A percentile compares a stretch with the other conserved stretches of the same genome.
Evolutionary conservation across 2,888 invertebrate species (phyloP).

Genomic region (Eremobia ochroleuca): DNA sequence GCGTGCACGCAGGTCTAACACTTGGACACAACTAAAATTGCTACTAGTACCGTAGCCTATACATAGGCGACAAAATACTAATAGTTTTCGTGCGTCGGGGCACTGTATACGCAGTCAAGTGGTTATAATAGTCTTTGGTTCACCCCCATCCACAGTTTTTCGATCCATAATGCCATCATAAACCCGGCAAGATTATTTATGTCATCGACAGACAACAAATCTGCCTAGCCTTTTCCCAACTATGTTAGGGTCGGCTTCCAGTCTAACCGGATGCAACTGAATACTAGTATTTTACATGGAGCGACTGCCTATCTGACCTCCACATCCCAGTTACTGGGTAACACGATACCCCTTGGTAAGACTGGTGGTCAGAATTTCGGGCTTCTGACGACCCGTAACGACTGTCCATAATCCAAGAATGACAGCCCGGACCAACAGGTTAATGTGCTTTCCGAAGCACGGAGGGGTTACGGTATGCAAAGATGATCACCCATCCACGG

Average conservation of each 20-base stretch:
- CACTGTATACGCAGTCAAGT: no score
- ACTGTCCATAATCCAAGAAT: not conserved
- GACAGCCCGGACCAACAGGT: not conserved
- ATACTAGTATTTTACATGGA: not conserved
- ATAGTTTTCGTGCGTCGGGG: no score
- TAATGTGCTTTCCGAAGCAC: not conserved
- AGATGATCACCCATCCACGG: not conserved
- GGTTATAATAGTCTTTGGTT: no score
- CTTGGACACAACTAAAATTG: no score
- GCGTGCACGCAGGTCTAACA: no score
- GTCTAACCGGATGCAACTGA: not conserved
- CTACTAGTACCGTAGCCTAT: no score
- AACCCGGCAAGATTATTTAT: not conserved
- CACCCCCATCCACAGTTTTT: not conserved
- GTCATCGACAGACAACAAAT: not conserved
- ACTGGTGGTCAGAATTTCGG: no score
- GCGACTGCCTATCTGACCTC: no score
- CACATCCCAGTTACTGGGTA: no score
- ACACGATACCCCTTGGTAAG: no score
- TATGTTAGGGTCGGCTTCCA: not conserved
- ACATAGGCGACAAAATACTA: no score
- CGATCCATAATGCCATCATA: not conserved
- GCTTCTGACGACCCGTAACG: no score
- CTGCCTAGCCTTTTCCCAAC: not conserved
- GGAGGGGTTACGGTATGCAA: not conserved